These are phyloP conservation scores for Lutraria rhynchaena DNA, from an alignment of 1,140 invertebrate species.

Conservation along the genomic window DNA sequence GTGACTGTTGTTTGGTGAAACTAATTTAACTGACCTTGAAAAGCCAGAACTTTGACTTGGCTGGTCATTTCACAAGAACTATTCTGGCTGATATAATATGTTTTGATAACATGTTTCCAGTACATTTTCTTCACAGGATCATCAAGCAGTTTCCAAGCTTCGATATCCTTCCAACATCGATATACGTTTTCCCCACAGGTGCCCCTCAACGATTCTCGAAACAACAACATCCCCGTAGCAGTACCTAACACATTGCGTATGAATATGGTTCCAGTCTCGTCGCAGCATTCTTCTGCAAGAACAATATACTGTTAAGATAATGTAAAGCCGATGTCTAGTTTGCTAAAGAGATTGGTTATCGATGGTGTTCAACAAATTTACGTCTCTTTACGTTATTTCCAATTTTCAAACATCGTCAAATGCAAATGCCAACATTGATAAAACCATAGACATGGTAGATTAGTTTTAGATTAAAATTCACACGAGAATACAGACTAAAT, in stretches of 20 bases:
- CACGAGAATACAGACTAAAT: too few species aligned
- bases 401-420: too few species aligned
- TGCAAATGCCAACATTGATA: too few species aligned
- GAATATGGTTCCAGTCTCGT: conserved; percentile 16
- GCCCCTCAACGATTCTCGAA: conserved; percentile 64
- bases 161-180: conserved; percentile 69
- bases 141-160: conserved; percentile 50
- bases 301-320: too few species aligned
- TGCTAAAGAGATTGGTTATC: too few species aligned
- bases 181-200: conserved; percentile 64
- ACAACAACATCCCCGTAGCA: conserved; percentile 67
- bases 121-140: conserved; percentile 50
- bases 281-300: conserved; percentile 10
- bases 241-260: conserved; percentile 65
- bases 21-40: conserved; percentile 62
- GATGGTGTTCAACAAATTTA: too few species aligned
- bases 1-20: too few species aligned
- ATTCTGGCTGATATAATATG: conserved; percentile 56
- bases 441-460: too few species aligned
- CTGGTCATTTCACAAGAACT: conserved; percentile 29
- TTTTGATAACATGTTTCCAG: conserved; percentile 61
- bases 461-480: too few species aligned
- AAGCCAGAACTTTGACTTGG: conserved; percentile 40
- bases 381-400: too few species aligned
- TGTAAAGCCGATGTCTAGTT: too few species aligned